phyloP scores from a whole-genome alignment of 92 coral and sea anemone genomes.

The Porites divaricata region DNA sequence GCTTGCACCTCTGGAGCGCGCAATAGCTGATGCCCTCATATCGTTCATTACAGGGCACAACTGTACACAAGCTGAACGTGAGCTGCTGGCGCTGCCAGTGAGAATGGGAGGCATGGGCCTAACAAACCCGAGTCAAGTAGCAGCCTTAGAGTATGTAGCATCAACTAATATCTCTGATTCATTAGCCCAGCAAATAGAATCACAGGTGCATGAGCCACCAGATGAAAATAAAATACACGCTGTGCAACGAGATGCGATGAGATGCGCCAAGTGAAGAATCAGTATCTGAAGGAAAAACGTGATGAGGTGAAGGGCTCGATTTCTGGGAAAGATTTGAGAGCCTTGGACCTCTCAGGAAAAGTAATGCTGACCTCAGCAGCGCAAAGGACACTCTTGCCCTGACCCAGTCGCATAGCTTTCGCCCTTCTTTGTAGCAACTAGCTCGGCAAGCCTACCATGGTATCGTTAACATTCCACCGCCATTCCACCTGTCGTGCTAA shows the following conservation, averaged over 20 bases:
- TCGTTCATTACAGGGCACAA: slow-evolving; percentile 3
- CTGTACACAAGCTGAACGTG: slow-evolving; percentile 28
- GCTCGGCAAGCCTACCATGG: too few relatives aligned
- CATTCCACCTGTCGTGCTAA: too few relatives aligned
- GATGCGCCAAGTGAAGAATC: neutral
- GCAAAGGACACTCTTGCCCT: too few relatives aligned
- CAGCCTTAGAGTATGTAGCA: slow-evolving; percentile 22
- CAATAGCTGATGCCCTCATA: neutral
- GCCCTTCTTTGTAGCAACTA: too few relatives aligned
- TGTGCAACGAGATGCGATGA: slow-evolving; percentile 1
- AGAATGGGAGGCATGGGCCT: slow-evolving; percentile 36
- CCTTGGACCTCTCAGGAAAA: too few relatives aligned
- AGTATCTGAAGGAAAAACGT: too few relatives aligned
- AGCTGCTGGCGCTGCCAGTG: slow-evolving; percentile 37
- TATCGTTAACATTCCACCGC: too few relatives aligned
- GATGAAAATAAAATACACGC: neutral
- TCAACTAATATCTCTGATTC: slow-evolving; percentile 10
- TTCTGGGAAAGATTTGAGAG: too few relatives aligned
- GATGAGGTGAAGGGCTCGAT: too few relatives aligned
- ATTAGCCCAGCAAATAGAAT: slow-evolving; percentile 23
- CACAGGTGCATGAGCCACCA: slow-evolving; percentile 3
- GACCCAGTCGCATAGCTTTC: too few relatives aligned
- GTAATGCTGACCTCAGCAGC: too few relatives aligned
- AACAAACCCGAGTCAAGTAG: slow-evolving; percentile 22
- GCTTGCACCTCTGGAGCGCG: slow-evolving; percentile 13